Conservation (phyloP, 2,888 invertebrate species). For the Amblyteles armatorius region DNA sequence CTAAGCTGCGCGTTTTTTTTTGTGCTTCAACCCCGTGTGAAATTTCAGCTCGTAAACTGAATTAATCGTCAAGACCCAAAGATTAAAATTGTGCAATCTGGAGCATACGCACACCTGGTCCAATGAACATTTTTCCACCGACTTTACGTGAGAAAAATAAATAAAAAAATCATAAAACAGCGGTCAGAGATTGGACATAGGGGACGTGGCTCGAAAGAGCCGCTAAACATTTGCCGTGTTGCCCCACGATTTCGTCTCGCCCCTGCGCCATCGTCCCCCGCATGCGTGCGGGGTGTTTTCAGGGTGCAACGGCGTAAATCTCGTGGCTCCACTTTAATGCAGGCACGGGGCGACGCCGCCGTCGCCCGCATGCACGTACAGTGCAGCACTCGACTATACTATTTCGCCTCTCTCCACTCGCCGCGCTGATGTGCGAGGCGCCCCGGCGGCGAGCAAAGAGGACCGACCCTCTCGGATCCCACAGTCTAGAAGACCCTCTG, state of each 20-base stretch:
- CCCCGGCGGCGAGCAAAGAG: slow-evolving; percentile 45
- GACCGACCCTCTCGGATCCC: slow-evolving; percentile 63
- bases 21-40: too few species aligned
- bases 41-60: too few species aligned
- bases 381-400: slow-evolving; percentile 1
- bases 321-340: slow-evolving; percentile 50
- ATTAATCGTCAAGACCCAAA: too few species aligned
- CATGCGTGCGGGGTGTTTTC: neutral
- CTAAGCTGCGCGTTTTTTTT: too few species aligned
- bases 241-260: neutral
- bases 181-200: neutral
- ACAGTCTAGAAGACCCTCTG: slow-evolving; percentile 66
- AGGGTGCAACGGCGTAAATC: slow-evolving; percentile 60
- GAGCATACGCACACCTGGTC: too few species aligned
- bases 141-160: too few species aligned
- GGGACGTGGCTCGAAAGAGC: neutral
- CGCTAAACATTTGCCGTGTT: neutral
- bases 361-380: slow-evolving; percentile 4
- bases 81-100: too few species aligned
- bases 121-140: too few species aligned
- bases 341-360: slow-evolving; percentile 21
- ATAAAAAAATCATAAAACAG: neutral
- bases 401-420: slow-evolving; percentile 31
- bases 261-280: neutral
- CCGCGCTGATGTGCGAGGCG: slow-evolving; percentile 23